phyloP scores from a whole-genome alignment of 2,113 vertebrate species.

The Bufo gargarizans region DNA sequence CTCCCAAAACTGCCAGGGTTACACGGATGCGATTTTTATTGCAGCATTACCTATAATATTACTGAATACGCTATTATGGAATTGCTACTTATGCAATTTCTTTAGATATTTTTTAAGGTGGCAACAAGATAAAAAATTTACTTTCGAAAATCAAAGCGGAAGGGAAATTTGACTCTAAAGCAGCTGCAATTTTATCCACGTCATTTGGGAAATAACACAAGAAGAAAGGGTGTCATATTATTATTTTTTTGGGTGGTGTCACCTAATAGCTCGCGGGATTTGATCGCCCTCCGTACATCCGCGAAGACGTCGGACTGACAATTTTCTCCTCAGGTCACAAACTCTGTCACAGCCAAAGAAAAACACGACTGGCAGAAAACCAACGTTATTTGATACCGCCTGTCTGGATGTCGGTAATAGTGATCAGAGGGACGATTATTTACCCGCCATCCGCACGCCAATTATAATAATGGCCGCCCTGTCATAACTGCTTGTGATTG shows the following conservation, averaged over 20 bases:
- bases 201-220: background rate
- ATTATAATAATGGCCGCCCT: slow-evolving; percentile 36
- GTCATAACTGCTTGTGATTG: slow-evolving; percentile 30
- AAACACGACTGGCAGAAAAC: slow-evolving; percentile 42
- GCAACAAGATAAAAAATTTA: background rate
- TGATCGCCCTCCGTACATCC: background rate
- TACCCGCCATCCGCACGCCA: slow-evolving; percentile 21
- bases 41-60: background rate
- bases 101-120: background rate
- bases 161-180: background rate
- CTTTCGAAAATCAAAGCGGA: background rate
- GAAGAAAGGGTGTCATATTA: background rate
- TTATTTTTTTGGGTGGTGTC: background rate
- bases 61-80: background rate
- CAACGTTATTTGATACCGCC: slow-evolving; percentile 41
- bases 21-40: background rate
- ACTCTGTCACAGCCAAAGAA: slow-evolving; percentile 34
- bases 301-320: background rate
- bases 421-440: slow-evolving; percentile 33
- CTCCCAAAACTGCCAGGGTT: too few species aligned
- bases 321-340: slow-evolving; percentile 41
- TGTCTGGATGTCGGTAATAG: slow-evolving; percentile 36
- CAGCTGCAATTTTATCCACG: background rate
- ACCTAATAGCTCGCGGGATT: background rate
- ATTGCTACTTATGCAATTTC: background rate